Conservation (phyloP, 2,113 vertebrate species). For the Callospermophilus lateralis region DNA sequence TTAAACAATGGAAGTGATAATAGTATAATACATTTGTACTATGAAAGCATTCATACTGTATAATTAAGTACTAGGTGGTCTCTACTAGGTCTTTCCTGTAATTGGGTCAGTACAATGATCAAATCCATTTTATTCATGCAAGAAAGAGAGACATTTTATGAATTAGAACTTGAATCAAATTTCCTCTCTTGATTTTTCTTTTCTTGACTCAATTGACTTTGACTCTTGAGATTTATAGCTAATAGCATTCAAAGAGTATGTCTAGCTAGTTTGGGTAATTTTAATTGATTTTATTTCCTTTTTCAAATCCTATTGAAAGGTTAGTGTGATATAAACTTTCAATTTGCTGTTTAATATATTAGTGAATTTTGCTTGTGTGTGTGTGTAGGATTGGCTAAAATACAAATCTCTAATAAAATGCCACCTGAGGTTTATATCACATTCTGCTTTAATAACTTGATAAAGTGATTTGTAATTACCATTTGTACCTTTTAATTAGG, state of each 20-base stretch:
- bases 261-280: constrained; percentile 48
- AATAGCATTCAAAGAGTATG: constrained; percentile 28
- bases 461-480: constrained; percentile 46
- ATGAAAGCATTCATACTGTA: constrained; percentile 41
- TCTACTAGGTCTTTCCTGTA: constrained; percentile 48
- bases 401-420: constrained; percentile 49
- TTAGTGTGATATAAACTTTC: neutral
- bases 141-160: constrained; percentile 61
- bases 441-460: constrained; percentile 16
- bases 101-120: constrained; percentile 50
- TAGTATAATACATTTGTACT: neutral
- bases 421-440: neutral
- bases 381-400: constrained; percentile 47
- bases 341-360: constrained; percentile 26
- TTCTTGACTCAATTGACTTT: constrained; percentile 54
- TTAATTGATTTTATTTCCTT: constrained; percentile 51
- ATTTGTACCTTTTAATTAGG: constrained; percentile 49
- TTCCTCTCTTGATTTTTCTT: constrained; percentile 11
- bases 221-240: constrained; percentile 52
- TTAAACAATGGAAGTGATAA: constrained; percentile 36
- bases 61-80: constrained; percentile 14
- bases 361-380: constrained; percentile 32
- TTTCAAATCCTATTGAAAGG: constrained; percentile 56
- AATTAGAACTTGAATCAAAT: constrained; percentile 65
- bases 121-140: constrained; percentile 62